Conservation (phyloP, 2,888 invertebrate species). For the Rapana venosa region DNA sequence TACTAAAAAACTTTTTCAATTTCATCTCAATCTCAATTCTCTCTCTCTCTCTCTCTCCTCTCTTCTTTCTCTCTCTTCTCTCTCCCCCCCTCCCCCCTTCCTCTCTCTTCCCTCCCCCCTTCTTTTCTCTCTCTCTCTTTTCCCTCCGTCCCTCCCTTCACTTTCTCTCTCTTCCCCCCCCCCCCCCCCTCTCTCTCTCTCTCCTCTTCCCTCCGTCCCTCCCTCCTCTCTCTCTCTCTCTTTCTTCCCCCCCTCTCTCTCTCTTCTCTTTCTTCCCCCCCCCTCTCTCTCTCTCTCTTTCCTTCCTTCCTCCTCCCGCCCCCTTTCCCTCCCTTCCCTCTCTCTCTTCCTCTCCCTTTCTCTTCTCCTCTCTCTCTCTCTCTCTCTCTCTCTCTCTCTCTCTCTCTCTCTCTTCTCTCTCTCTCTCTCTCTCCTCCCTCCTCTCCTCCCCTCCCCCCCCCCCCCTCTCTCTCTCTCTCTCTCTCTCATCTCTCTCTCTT, state of each 20-base stretch:
- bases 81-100: too few relatives aligned
- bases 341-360: not conserved
- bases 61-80: too few relatives aligned
- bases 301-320: too few relatives aligned
- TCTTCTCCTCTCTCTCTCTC: slow-evolving; percentile 33
- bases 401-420: slow-evolving; percentile 20
- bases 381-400: slow-evolving; percentile 39
- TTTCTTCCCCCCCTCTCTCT: not conserved
- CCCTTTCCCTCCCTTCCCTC: too few relatives aligned
- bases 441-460: not conserved
- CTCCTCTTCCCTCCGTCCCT: not conserved
- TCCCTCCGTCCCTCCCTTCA: not conserved
- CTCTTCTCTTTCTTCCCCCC: not conserved
- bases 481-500: not conserved
- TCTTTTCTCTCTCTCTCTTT: too few relatives aligned
- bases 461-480: not conserved
- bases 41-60: too few relatives aligned
- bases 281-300: too few relatives aligned
- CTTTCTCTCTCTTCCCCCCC: not conserved
- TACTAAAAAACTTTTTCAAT: too few relatives aligned
- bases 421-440: not conserved
- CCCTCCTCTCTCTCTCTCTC: not conserved
- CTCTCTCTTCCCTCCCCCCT: too few relatives aligned
- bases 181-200: not conserved
- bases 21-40: too few relatives aligned